phyloP scores from a whole-genome alignment of 2,113 vertebrate species.

The Mus pahari region DNA sequence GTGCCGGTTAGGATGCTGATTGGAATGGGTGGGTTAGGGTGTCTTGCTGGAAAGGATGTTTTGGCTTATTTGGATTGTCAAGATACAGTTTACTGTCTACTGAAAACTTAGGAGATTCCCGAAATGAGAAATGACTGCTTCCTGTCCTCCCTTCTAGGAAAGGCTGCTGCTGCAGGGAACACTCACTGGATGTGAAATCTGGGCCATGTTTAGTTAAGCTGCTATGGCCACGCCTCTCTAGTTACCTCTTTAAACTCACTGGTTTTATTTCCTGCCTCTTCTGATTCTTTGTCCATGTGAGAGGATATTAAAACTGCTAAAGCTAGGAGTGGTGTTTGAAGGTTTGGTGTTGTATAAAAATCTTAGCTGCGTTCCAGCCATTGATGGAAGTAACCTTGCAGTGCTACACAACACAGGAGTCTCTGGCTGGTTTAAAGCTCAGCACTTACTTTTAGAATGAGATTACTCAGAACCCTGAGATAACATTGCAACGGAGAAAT shows the following conservation, averaged over 20 bases:
- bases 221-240: background rate
- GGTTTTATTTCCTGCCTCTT: slow-evolving; percentile 35
- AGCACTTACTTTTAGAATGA: slow-evolving; percentile 34
- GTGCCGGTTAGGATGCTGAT: background rate
- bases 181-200: background rate
- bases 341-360: background rate
- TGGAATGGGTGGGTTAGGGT: background rate
- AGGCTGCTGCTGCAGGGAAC: background rate
- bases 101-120: slow-evolving; percentile 27
- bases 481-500: background rate
- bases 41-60: background rate
- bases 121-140: slow-evolving; percentile 43
- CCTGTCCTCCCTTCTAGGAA: background rate
- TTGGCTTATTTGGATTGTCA: background rate
- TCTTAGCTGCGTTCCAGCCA: background rate
- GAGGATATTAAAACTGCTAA: background rate
- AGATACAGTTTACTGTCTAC: slow-evolving; percentile 27
- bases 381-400: slow-evolving; percentile 1
- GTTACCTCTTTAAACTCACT: background rate
- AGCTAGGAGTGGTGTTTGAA: background rate
- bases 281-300: background rate
- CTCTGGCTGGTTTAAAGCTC: slow-evolving; percentile 13
- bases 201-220: background rate
- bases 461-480: background rate
- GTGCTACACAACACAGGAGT: background rate